phyloP scores from a whole-genome alignment of 2,113 vertebrate genomes.

The Harpagus bidentatus region DNA sequence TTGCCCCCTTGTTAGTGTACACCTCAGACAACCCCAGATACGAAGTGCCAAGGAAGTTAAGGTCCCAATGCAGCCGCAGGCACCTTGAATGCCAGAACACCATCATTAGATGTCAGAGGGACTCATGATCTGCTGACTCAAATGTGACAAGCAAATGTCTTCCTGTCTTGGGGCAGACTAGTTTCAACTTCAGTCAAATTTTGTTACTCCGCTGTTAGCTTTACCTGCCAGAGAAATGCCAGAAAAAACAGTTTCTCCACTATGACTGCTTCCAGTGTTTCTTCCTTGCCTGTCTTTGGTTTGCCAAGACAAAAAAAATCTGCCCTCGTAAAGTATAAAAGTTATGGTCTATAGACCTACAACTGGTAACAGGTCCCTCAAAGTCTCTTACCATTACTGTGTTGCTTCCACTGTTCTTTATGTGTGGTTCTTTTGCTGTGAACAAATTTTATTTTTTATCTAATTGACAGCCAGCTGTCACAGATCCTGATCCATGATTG shows the following conservation, averaged over 20 bases:
- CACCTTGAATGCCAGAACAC: not conserved
- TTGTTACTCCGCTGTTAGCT: not conserved
- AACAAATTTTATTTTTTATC: not conserved
- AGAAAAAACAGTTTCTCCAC: not conserved
- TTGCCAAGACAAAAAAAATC: not conserved
- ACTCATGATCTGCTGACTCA: not conserved
- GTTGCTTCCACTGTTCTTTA: not conserved
- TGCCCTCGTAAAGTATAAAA: not conserved
- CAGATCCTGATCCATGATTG: not conserved
- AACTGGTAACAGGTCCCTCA: not conserved
- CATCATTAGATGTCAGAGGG: too few relatives aligned
- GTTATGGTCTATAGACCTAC: not conserved
- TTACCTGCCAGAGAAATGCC: not conserved
- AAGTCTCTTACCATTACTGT: not conserved
- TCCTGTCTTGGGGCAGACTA: not conserved
- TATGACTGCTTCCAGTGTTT: not conserved
- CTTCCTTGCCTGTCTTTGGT: not conserved
- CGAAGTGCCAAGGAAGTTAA: not conserved
- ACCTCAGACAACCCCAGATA: not conserved
- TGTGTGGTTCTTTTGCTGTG: not conserved
- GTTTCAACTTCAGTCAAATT: not conserved
- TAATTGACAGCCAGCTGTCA: not conserved
- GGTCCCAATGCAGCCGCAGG: not conserved
- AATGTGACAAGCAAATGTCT: not conserved
- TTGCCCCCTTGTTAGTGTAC: not conserved